Conservation (phyloP, 2,888 invertebrate species). For the Sminthurinus aureus region DNA sequence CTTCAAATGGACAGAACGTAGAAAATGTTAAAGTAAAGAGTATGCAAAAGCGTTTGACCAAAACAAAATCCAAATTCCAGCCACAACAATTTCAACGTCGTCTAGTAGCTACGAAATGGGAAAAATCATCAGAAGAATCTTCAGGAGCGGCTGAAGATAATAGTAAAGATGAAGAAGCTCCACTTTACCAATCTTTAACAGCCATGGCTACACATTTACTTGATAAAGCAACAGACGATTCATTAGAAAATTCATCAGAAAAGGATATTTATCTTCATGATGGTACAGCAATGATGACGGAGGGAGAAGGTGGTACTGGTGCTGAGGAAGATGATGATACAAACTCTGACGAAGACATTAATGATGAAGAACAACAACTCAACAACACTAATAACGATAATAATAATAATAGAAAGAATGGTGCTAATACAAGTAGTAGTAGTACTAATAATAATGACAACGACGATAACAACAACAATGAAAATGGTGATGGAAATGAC, state of each 20-base stretch:
- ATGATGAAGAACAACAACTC: slow-evolving; percentile 16
- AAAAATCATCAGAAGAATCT: slow-evolving; percentile 45
- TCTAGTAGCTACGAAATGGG: slow-evolving; percentile 48
- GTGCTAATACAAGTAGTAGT: not conserved
- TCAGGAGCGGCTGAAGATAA: slow-evolving; percentile 41
- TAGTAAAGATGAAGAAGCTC: slow-evolving; percentile 45
- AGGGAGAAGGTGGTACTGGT: slow-evolving; percentile 9
- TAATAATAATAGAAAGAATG: not conserved
- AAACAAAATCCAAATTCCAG: not conserved
- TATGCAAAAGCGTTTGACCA: slow-evolving; percentile 7
- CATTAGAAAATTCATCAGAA: slow-evolving; percentile 56
- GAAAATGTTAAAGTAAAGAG: slow-evolving; percentile 43
- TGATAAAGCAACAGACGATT: slow-evolving; percentile 47
- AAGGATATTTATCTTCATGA: slow-evolving; percentile 54
- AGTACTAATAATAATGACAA: slow-evolving; percentile 19
- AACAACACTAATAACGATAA: not conserved
- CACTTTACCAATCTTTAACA: slow-evolving; percentile 54
- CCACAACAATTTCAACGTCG: slow-evolving; percentile 46
- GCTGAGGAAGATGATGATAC: slow-evolving; percentile 10
- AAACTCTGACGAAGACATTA: slow-evolving; percentile 31
- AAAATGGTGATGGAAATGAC: slow-evolving; percentile 26
- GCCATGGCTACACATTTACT: slow-evolving; percentile 53
- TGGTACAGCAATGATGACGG: slow-evolving; percentile 19
- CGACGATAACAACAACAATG: slow-evolving; percentile 9
- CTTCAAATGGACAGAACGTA: slow-evolving; percentile 50